Evolutionary conservation across 1,140 invertebrate species (phyloP), one percentile per base, ranked within the genome.

Genomic region (Trachymyrmex cornetzi): DNA sequence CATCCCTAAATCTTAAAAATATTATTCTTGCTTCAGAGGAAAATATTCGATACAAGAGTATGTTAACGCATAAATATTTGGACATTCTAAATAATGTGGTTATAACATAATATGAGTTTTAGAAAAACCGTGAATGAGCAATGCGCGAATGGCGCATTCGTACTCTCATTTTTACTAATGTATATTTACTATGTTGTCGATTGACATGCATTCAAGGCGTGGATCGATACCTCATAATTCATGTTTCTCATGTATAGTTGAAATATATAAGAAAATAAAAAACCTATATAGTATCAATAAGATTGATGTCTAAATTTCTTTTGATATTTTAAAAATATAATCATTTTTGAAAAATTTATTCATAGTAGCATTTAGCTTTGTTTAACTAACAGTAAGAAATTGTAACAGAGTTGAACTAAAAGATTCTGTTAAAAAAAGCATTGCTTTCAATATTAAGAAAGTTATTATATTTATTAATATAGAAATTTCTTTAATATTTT

Each of bases 181-280:
- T 30, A 61, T 59, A 59, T 44, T 44, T 44, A n/a, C 55, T 72
- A 63, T 11, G 19, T 16, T 22, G 27, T 71, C 48, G 11, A 72
- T 81, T 50, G n/a, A 44, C 50, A 22, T 14, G 66, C 7, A 14
- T 59, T 75, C 38, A n/a, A 34, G n/a, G 19, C 7, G 2, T 12
- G 38, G 19, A 84, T 84, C 80, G 55, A 82, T 72, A 44, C 1
- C 55, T 67, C 24, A 30, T n/a, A 71, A 82, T 71, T 81, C 19
- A 72, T 30, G 38, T 48, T 63, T 75, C n/a, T 38, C 24, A 55
- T 74, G 80, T 74, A 48, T 74, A 48, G 19, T 30, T 48, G 7
- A 84, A 74, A 61, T 61, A 34, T 61, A 34, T 14, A 55, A 7
- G 14, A 84, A 34, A 61, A 19, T 72, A n/a, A 77, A 85, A 5